Evolutionary conservation across 2,888 invertebrate genomes (phyloP).

Genomic region (Colostygia pectinataria): DNA sequence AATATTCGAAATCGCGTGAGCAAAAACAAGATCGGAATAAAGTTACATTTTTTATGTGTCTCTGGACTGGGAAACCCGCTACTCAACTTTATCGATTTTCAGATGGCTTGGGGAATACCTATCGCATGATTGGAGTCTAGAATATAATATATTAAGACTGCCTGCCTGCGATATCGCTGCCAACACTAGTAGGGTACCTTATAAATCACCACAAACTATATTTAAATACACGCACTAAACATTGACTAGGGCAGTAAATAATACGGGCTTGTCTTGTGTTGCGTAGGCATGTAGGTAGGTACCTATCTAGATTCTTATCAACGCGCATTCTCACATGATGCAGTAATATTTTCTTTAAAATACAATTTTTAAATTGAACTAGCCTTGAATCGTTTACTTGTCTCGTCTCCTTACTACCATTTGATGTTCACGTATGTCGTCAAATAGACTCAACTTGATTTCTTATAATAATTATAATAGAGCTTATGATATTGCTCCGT

Average conservation of each 20-base stretch:
- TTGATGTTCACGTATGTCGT: conserved; percentile 26
- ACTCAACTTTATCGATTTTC: conserved; percentile 27
- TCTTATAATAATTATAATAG: conserved; percentile 34
- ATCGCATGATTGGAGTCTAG: conserved; percentile 6
- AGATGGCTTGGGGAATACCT: conserved; percentile 10
- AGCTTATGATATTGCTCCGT: conserved; percentile 21
- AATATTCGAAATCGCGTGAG: conserved; percentile 6
- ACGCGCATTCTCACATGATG: conserved; percentile 23
- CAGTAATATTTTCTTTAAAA: conserved; percentile 24
- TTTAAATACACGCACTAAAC: conserved; percentile 6
- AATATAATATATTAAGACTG: conserved; percentile 12
- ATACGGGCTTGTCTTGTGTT: no score
- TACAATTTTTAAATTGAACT: conserved; percentile 43
- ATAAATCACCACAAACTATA: background rate
- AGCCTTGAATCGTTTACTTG: conserved; percentile 46
- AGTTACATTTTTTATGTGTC: conserved; percentile 11
- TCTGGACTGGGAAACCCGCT: conserved; percentile 9
- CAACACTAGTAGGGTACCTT: conserved; percentile 8
- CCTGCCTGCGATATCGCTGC: conserved; percentile 26
- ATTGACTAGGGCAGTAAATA: background rate
- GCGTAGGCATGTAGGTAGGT: background rate
- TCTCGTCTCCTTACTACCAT: conserved; percentile 34
- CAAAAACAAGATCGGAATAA: conserved; percentile 8
- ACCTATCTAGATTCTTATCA: conserved; percentile 6
- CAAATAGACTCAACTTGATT: conserved; percentile 33